Conservation (phyloP, 2,797 vertebrate species). For the Eptatretus atami region DNA sequence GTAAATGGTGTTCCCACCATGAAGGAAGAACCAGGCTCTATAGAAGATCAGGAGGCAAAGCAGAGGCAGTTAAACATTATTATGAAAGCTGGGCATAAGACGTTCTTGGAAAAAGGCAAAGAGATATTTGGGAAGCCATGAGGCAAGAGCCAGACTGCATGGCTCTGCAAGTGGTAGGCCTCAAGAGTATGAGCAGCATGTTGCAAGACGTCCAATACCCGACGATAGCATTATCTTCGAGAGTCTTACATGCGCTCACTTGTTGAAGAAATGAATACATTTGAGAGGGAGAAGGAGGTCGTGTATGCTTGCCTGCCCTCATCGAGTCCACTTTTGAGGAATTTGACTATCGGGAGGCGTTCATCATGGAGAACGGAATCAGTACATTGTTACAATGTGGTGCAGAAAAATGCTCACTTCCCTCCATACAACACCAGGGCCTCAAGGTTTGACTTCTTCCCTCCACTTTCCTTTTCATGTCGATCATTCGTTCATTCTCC, state of each 20-base stretch:
- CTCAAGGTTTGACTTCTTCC: no score
- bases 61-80: constrained; percentile 15
- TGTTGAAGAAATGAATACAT: constrained; percentile 31
- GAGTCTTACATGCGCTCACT: constrained; percentile 24
- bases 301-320: constrained; percentile 12
- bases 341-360: no score
- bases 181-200: constrained; percentile 22
- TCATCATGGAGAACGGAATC: no score
- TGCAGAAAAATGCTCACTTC: no score
- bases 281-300: constrained; percentile 22
- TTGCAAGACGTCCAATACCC: constrained; percentile 26
- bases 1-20: background rate
- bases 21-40: background rate
- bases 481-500: no score
- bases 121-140: constrained; percentile 24
- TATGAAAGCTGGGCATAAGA: constrained; percentile 20
- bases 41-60: constrained; percentile 1
- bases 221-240: constrained; percentile 12
- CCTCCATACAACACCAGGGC: no score
- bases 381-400: no score
- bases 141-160: constrained; percentile 21
- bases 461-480: no score
- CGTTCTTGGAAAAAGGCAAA: constrained; percentile 23
- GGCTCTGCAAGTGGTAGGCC: constrained; percentile 24
- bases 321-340: no score